These are phyloP conservation scores for Polypterus bichir DNA, from an alignment of 2,113 vertebrate genomes.

Conservation along the genomic window DNA sequence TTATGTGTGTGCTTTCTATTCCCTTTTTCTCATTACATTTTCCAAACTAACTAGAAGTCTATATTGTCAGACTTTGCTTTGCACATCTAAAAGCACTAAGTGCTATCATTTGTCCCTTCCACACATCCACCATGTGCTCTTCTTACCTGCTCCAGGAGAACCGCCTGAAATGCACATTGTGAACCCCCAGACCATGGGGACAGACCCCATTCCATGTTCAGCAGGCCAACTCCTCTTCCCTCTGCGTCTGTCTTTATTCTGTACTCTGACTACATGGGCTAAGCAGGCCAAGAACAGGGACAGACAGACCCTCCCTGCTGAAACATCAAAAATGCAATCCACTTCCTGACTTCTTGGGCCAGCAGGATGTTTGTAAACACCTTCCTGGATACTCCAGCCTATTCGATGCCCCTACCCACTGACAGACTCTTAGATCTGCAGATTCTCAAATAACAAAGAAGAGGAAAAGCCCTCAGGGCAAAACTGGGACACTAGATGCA, in stretches of 20 bases:
- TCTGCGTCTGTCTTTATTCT: background rate
- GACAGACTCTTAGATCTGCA: background rate
- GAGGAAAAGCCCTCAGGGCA: no score
- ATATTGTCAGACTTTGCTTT: no score
- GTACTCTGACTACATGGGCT: background rate
- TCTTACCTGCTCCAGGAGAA: background rate
- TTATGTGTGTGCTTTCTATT: no score
- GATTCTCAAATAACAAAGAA: background rate
- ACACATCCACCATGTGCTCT: background rate
- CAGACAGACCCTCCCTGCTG: background rate
- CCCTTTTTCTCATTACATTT: no score
- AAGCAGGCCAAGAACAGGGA: background rate
- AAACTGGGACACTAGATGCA: no score
- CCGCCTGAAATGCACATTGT: background rate
- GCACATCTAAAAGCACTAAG: no score
- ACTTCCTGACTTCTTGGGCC: slow-evolving; percentile 1
- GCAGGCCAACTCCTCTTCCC: background rate
- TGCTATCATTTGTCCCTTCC: no score
- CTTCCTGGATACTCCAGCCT: background rate
- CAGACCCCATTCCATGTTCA: background rate
- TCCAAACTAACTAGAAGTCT: no score
- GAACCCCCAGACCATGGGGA: background rate
- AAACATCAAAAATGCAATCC: background rate
- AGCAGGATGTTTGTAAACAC: slow-evolving; percentile 9
- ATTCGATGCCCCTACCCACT: background rate